These are phyloP conservation scores for Plemyria rubiginata DNA, from an alignment of 2,888 invertebrate genomes.

Conservation along the genomic window DNA sequence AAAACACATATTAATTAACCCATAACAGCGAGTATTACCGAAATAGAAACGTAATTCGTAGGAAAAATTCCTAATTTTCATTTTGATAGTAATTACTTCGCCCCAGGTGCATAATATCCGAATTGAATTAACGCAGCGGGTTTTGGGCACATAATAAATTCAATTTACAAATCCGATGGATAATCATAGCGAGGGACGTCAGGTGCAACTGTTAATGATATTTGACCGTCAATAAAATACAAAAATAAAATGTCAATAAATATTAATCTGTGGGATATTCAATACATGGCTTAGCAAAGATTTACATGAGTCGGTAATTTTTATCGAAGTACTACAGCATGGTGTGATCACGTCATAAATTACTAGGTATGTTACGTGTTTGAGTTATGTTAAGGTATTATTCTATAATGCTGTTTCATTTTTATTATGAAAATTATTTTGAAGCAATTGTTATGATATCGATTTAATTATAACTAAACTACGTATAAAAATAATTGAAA, in stretches of 20 bases:
- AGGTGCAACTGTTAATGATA: slow-evolving; percentile 77
- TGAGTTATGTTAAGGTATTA: slow-evolving; percentile 28
- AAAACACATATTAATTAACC: slow-evolving; percentile 64
- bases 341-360: slow-evolving; percentile 31
- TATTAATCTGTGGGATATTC: slow-evolving; percentile 76
- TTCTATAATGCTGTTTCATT: slow-evolving; percentile 26
- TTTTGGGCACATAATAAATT: slow-evolving; percentile 63
- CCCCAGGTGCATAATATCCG: slow-evolving; percentile 62
- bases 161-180: slow-evolving; percentile 57
- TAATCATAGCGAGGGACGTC: slow-evolving; percentile 51
- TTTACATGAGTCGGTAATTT: slow-evolving; percentile 55
- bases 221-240: slow-evolving; percentile 78
- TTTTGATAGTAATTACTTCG: slow-evolving; percentile 61
- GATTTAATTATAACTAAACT: too few relatives aligned
- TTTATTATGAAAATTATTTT: slow-evolving; percentile 23
- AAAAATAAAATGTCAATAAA: slow-evolving; percentile 78
- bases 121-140: slow-evolving; percentile 62
- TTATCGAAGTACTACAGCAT: slow-evolving; percentile 24
- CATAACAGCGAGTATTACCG: slow-evolving; percentile 60
- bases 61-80: slow-evolving; percentile 56
- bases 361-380: slow-evolving; percentile 28
- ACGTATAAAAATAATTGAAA: too few relatives aligned
- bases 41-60: slow-evolving; percentile 64
- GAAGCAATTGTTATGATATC: not conserved
- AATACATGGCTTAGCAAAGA: slow-evolving; percentile 57